A percentile compares a stretch with the other conserved stretches of the same genome.
Evolutionary conservation across 2,113 vertebrate genomes (phyloP).

Genomic region (Panurus biarmicus): DNA sequence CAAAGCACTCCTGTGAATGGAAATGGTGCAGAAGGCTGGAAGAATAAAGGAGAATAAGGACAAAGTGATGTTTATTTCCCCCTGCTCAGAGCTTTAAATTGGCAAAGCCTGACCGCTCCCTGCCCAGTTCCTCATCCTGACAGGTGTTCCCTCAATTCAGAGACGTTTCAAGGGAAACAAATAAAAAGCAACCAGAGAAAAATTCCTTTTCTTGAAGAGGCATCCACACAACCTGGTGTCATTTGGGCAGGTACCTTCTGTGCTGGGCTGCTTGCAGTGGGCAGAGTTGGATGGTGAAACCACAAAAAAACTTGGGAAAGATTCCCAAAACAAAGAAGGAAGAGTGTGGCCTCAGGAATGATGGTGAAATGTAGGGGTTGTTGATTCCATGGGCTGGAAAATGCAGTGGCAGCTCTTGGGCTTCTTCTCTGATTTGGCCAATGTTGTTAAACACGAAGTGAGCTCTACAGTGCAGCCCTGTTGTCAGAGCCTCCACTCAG

Average conservation of each 20-base stretch:
- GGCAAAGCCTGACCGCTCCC: background rate
- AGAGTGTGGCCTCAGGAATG: background rate
- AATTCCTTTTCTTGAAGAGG: background rate
- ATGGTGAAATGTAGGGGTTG: accelerated
- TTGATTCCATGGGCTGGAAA: background rate
- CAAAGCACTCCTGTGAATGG: background rate
- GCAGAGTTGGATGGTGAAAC: background rate
- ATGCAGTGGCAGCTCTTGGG: background rate
- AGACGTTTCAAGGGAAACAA: background rate
- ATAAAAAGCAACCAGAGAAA: background rate
- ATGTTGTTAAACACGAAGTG: background rate
- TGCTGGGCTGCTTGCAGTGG: background rate
- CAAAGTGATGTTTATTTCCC: background rate
- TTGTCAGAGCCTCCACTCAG: background rate
- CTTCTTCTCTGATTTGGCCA: background rate
- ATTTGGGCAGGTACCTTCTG: background rate
- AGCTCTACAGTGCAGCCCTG: background rate
- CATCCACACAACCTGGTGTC: background rate
- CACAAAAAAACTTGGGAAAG: background rate
- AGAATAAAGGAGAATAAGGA: background rate
- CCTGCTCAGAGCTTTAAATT: background rate
- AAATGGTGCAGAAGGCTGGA: background rate
- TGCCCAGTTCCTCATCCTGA: background rate
- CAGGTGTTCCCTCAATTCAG: background rate
- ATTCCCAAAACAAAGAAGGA: background rate